Conservation (phyloP, 2,797 vertebrate genomes). For the Leptodactylus fallax region DNA sequence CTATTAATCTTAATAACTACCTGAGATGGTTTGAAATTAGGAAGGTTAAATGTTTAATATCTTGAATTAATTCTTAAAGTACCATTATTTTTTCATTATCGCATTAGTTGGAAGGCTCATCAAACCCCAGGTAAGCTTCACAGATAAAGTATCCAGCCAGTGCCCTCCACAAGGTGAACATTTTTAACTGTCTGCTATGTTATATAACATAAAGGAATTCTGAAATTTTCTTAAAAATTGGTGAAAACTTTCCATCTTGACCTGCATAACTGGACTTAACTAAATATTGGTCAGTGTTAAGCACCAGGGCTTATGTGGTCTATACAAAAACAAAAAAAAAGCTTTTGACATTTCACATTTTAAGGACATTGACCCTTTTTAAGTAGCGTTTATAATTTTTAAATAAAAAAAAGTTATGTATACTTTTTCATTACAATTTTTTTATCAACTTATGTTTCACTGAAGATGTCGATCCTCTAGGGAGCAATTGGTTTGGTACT, state of each 20-base stretch:
- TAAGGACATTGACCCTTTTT: too few species aligned
- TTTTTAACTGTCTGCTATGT: not conserved
- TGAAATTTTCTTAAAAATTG: not conserved
- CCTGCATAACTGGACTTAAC: not conserved
- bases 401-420: too few species aligned
- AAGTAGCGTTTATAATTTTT: too few species aligned
- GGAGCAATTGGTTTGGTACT: too few species aligned
- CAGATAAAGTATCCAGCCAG: not conserved
- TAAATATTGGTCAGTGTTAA: too few species aligned
- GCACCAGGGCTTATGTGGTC: not conserved
- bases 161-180: constrained; percentile 24
- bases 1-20: constrained; percentile 49
- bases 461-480: too few species aligned
- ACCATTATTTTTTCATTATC: constrained; percentile 50
- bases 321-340: too few species aligned
- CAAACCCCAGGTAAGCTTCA: constrained; percentile 22
- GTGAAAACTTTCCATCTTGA: not conserved
- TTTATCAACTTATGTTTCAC: too few species aligned
- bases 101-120: constrained; percentile 16
- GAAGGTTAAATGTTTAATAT: constrained; percentile 52
- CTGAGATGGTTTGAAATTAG: constrained; percentile 36
- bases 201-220: not conserved
- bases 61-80: constrained; percentile 50
- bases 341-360: too few species aligned
- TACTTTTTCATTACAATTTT: too few species aligned